Evolutionary conservation across 1,140 invertebrate genomes (phyloP).

Genomic region (Drosophila tropicalis): DNA sequence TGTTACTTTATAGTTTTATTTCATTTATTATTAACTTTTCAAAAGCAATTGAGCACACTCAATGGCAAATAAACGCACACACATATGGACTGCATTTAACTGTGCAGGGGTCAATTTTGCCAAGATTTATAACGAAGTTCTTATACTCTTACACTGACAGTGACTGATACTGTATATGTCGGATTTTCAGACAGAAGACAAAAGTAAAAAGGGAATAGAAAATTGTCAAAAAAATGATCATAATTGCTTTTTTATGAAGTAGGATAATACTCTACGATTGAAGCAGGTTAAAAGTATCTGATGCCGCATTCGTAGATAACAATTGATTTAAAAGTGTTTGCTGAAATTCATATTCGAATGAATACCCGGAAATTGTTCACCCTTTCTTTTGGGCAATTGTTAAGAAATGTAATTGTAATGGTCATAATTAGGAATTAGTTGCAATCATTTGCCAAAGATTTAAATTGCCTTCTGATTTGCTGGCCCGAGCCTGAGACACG

Average conservation of each 20-base stretch:
- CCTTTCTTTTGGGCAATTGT: slow-evolving; percentile 45
- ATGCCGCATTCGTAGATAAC: no score
- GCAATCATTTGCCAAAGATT: slow-evolving; percentile 34
- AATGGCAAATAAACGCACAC: slow-evolving; percentile 28
- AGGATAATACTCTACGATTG: no score
- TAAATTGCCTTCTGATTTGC: slow-evolving; percentile 15
- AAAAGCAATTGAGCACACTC: slow-evolving; percentile 62
- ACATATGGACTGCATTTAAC: neutral
- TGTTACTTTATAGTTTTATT: slow-evolving; percentile 35
- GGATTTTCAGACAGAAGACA: no score
- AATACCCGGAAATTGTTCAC: slow-evolving; percentile 67
- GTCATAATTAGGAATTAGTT: slow-evolving; percentile 59
- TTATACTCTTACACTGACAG: neutral
- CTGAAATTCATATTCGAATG: slow-evolving; percentile 36
- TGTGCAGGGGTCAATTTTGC: neutral
- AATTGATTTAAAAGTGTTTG: no score
- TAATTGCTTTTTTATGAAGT: no score
- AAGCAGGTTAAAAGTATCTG: no score
- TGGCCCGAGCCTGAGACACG: slow-evolving; percentile 29
- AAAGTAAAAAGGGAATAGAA: no score
- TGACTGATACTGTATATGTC: no score
- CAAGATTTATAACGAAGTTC: neutral
- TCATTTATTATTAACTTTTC: slow-evolving; percentile 54
- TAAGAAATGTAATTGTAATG: slow-evolving; percentile 58
- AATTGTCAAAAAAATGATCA: no score